Evolutionary conservation across 2,888 invertebrate genomes (phyloP), one percentile per base, ranked within the genome.

Genomic region (Thereva unica): DNA sequence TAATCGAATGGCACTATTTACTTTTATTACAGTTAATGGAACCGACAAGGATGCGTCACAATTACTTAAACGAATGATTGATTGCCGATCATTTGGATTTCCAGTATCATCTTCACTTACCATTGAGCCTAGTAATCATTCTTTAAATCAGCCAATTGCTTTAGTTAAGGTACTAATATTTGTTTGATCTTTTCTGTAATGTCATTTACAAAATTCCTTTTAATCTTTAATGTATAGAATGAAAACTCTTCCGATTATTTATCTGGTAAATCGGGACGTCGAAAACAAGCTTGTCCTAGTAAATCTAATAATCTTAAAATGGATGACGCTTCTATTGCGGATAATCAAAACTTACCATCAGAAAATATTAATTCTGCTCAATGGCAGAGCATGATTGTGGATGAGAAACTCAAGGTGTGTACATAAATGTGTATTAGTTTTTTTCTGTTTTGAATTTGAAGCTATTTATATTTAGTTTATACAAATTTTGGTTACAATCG

Each of bases 211-310:
- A 23, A 23, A 1, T 23, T 1, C 23, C 23, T 23, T 2, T 23
- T 23, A 23, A 23, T 23, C 2, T 23, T 23, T 23, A 23, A 23
- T 23, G 23, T 23, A n/a, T n/a, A 73, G 70, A 74, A 73, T 67
- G 73, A 75, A 54, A 76, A 76, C 66, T 73, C 75, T 34, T 63
- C 69, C 61, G 71, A 75, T 68, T 72, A 74, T 23, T 69, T 71
- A 66, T 70, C 71, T 64, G 71, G 74, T 45, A 78, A 79, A 74
- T 70, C 73, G 49, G 90, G 89, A 71, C 85, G 92, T 71, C 84
- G 92, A 80, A 92, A 92, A 82, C 92, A 92, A 79, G 90, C 90
- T 76, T 92, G 87, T 79, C 92, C 92, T 2, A 89, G 88, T 72
- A 78, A 78, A 74, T 72, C 76, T 3, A 59, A 59, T 59, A 37